Evolutionary conservation across 2,888 invertebrate genomes (phyloP).

Genomic region (Ectemnius cavifrons): DNA sequence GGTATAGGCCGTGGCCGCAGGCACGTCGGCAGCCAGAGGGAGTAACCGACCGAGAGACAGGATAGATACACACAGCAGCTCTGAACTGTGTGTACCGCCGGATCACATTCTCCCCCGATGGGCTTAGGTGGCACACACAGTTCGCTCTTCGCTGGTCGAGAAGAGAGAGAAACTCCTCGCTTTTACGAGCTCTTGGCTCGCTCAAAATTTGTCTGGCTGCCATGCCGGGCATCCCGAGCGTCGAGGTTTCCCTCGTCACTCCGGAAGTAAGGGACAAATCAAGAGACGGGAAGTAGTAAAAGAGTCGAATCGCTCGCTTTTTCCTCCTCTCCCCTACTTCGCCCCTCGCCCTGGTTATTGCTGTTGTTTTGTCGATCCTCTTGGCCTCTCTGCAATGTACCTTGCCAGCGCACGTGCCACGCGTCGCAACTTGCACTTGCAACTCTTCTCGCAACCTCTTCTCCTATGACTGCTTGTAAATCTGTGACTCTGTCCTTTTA

Average conservation of each 20-base stretch:
- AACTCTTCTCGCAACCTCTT: not conserved
- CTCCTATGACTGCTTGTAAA: slow-evolving; percentile 5
- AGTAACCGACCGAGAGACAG: slow-evolving; percentile 26
- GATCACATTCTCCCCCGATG: slow-evolving; percentile 51
- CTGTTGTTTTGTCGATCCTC: not conserved
- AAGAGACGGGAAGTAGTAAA: slow-evolving; percentile 66
- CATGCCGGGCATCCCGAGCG: slow-evolving; percentile 58
- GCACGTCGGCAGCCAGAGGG: slow-evolving; percentile 7
- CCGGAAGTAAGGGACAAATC: slow-evolving; percentile 44
- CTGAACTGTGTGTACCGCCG: slow-evolving; percentile 34
- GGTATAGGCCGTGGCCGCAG: slow-evolving; percentile 27
- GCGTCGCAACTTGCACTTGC: no score
- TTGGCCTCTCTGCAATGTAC: not conserved
- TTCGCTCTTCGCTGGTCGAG: slow-evolving; percentile 21
- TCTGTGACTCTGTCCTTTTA: slow-evolving; percentile 1
- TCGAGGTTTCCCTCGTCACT: slow-evolving; percentile 51
- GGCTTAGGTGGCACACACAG: slow-evolving; percentile 39
- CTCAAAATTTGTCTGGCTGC: slow-evolving; percentile 74
- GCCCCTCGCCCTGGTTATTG: not conserved
- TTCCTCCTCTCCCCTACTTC: not conserved
- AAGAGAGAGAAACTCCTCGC: slow-evolving; percentile 40
- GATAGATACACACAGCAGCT: slow-evolving; percentile 48
- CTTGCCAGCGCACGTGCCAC: no score
- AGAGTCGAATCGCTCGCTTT: slow-evolving; percentile 47
- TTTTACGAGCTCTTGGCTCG: slow-evolving; percentile 75